Evolutionary conservation across 1,140 invertebrate species (phyloP).

Genomic region (Trinorchestia longiramus): DNA sequence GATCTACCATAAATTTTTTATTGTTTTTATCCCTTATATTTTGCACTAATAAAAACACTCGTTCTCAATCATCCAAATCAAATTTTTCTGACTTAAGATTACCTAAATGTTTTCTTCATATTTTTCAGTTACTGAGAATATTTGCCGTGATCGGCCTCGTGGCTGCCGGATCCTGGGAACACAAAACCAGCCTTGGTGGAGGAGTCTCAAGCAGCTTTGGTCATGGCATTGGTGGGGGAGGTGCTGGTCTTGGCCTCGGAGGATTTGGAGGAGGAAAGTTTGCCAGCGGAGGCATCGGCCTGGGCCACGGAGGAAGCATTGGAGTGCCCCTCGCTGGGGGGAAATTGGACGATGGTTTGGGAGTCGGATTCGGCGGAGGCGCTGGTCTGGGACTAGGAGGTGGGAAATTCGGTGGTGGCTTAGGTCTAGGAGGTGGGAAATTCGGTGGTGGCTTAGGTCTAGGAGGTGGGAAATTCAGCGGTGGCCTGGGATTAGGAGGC

Average conservation of each 20-base stretch:
- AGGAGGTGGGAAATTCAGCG: background rate
- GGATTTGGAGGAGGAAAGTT: slow-evolving; percentile 17
- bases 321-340: background rate
- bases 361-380: slow-evolving; percentile 20
- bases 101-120: background rate
- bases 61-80: background rate
- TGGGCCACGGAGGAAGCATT: background rate
- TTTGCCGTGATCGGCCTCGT: background rate
- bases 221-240: background rate
- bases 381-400: slow-evolving; percentile 29
- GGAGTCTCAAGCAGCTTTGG: background rate
- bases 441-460: background rate
- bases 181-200: slow-evolving; percentile 16
- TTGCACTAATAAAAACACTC: background rate
- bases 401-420: background rate
- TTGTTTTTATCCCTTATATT: background rate
- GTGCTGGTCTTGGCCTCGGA: background rate
- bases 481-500: background rate
- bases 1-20: background rate
- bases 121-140: slow-evolving; percentile 2
- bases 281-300: background rate
- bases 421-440: slow-evolving; percentile 16
- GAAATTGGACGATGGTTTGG: slow-evolving; percentile 15
- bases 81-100: background rate
- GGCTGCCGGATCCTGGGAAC: slow-evolving; percentile 22